Conservation (phyloP, 2,888 invertebrate species). For the Salticus scenicus region DNA sequence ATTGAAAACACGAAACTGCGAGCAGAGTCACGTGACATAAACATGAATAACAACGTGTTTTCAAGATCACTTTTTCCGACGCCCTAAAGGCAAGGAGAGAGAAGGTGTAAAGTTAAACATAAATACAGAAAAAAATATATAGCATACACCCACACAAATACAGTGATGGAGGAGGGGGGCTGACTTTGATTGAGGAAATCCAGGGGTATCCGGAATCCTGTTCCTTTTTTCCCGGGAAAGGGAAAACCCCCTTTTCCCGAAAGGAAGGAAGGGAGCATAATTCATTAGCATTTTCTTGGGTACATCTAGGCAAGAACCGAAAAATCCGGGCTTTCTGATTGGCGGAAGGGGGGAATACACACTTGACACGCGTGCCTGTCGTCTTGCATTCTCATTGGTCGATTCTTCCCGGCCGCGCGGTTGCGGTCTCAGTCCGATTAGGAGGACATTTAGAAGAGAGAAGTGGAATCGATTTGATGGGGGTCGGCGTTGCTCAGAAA, state of each 20-base stretch:
- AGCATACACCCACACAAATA: slow-evolving; percentile 44
- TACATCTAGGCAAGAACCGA: slow-evolving; percentile 25
- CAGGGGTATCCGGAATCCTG: slow-evolving; percentile 67
- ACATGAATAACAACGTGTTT: slow-evolving; percentile 13
- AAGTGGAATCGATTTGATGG: slow-evolving; percentile 4
- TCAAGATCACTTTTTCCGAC: slow-evolving; percentile 25
- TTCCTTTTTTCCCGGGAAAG: slow-evolving; percentile 54
- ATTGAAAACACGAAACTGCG: not conserved
- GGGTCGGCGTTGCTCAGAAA: slow-evolving; percentile 33
- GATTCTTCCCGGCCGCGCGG: slow-evolving; percentile 38
- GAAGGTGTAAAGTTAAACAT: slow-evolving; percentile 17
- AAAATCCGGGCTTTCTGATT: slow-evolving; percentile 61
- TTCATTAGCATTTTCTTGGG: slow-evolving; percentile 66
- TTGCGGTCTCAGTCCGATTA: slow-evolving; percentile 53
- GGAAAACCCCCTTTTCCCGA: slow-evolving; percentile 61
- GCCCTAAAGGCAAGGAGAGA: slow-evolving; percentile 25
- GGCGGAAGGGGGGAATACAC: slow-evolving; percentile 61
- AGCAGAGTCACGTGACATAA: not conserved
- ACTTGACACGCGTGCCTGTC: slow-evolving; percentile 67
- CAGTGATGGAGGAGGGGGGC: slow-evolving; percentile 14
- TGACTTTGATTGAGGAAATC: slow-evolving; percentile 65
- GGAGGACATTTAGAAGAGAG: slow-evolving; percentile 42
- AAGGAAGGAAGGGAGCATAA: slow-evolving; percentile 61
- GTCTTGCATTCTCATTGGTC: slow-evolving; percentile 60
- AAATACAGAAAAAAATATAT: slow-evolving; percentile 11